A percentile compares a stretch with the other conserved stretches of the same genome.
Evolutionary conservation across 2,888 invertebrate species (phyloP).

Genomic region (Eledona agricola): DNA sequence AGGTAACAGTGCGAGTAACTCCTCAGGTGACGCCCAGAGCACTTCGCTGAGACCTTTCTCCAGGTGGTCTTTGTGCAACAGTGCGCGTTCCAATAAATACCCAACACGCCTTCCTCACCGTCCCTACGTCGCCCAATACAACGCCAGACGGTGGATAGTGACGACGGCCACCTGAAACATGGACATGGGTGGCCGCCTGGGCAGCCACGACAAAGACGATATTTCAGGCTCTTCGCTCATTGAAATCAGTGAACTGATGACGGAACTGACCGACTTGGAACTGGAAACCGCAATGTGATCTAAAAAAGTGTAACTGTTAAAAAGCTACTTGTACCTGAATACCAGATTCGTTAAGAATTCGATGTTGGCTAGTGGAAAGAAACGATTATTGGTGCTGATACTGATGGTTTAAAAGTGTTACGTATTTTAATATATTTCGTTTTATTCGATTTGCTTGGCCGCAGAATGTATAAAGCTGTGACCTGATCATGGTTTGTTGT

Average conservation of each 20-base stretch:
- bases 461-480: no score
- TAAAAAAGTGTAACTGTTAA: background rate
- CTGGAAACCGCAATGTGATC: slow-evolving; percentile 49
- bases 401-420: background rate
- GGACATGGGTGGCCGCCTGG: slow-evolving; percentile 40
- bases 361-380: background rate
- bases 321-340: slow-evolving; percentile 20
- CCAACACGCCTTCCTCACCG: slow-evolving; percentile 44
- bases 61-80: slow-evolving; percentile 57
- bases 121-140: slow-evolving; percentile 53
- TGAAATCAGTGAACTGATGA: slow-evolving; percentile 51
- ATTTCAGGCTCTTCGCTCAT: slow-evolving; percentile 53
- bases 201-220: slow-evolving; percentile 41
- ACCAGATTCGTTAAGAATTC: background rate
- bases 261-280: slow-evolving; percentile 51
- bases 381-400: background rate
- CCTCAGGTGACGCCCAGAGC: slow-evolving; percentile 59
- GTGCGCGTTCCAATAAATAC: slow-evolving; percentile 46
- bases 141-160: slow-evolving; percentile 56
- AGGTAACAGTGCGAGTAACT: slow-evolving; percentile 61
- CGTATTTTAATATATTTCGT: no score
- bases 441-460: no score
- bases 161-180: slow-evolving; percentile 58
- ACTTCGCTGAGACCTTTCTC: slow-evolving; percentile 57
- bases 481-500: no score